Base-by-base conservation (phyloP, 2,797 vertebrate species). In the Vireo griseus region DNA sequence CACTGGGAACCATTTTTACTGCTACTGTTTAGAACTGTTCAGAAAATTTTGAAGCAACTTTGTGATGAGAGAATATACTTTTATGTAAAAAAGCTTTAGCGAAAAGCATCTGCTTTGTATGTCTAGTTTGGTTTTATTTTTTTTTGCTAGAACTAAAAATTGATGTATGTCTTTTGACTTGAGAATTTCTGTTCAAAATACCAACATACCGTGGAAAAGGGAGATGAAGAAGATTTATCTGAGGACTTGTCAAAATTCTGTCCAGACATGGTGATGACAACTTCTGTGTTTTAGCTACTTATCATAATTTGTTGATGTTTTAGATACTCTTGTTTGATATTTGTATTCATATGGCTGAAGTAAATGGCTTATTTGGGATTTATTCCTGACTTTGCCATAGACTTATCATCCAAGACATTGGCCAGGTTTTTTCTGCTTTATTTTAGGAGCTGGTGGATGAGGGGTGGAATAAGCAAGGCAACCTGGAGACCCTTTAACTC, bases 191-290 rank as follows among this genome's bases (percentile, higher is more conserved):
- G 85, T 92, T 96, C 92, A 95, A 96, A 96, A 95, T 91, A 95
- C 55, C 79, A 95, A 84, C 79, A 91, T 86, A 94, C 54, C 69
- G 66, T 91, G 69, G 89, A 78, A 94, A 93, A 93, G 62, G 21
- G 89, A 92, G 95, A 94, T 91, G 73, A 51, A 92, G 92, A 83
- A 67, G 83, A 95, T 95, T 90, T 96, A 94, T 94, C 87, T 90
- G 79, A 94, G 87, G 89, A 94, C 95, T 95, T 96, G 95, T 97
- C 95, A 97, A 96, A 95, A 96, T 96, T 94, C 83, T 96, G 94
- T 94, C 95, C 94, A 96, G 95, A 97, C 94, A 95, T 92, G 94
- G 95, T 93, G 94, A 97, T 96, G 95, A 96, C 96, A 97, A 96
- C 88, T 96, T 90, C 94, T 95, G 93, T 94, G 94, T 97, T 97